A percentile compares a stretch with the other conserved stretches of the same genome.
Evolutionary conservation across 35 echinoderm and acorn worm species (phyloP).

Genomic region (Apostichopus japonicus): DNA sequence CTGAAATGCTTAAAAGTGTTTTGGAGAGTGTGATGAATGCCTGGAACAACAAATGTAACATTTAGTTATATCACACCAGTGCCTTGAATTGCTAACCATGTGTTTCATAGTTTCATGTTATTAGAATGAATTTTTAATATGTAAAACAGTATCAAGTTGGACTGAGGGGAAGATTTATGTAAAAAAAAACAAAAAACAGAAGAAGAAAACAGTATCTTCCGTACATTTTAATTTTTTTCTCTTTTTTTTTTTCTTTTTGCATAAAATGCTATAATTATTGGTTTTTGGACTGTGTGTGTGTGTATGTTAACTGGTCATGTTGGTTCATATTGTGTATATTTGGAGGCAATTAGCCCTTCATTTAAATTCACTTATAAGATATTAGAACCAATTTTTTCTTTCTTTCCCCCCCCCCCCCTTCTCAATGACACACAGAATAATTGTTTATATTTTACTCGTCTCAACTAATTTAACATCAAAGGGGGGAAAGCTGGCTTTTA

Average conservation of each 20-base stretch:
- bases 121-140: neutral
- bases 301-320: neutral
- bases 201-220: neutral
- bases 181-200: neutral
- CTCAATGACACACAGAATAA: too few relatives aligned
- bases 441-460: too few relatives aligned
- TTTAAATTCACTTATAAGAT: too few relatives aligned
- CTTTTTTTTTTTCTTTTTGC: neutral
- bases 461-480: too few relatives aligned
- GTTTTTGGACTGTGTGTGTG: too few relatives aligned
- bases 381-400: too few relatives aligned
- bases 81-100: neutral
- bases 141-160: neutral
- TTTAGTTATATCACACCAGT: neutral
- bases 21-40: neutral
- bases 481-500: too few relatives aligned
- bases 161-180: neutral
- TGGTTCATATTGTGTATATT: neutral
- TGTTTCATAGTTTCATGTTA: slow-evolving; percentile 1
- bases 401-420: too few relatives aligned
- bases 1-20: too few relatives aligned
- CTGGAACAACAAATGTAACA: neutral
- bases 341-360: neutral
- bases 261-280: neutral
- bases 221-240: neutral